Base-by-base conservation (phyloP, 1,140 invertebrate genomes). In the Anastrepha ludens region DNA sequence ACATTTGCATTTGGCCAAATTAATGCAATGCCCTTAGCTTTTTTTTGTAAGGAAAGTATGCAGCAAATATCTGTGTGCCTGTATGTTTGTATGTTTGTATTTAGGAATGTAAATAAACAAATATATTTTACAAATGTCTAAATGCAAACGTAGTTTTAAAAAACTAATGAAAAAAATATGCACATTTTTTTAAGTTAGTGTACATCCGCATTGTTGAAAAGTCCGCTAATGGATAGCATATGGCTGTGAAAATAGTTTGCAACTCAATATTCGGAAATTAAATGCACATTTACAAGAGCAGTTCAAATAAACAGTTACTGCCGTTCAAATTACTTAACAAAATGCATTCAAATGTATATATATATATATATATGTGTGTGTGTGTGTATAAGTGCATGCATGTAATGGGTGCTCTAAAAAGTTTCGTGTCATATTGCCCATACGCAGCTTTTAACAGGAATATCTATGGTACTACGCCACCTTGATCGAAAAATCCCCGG, bases 1-100 rank as follows among this genome's bases (percentile, higher is more conserved):
- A 81, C 47, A 81, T 81, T 81, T 81, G 50, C 74, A 20, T 81
- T 55, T 55, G 7, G 47, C 74, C 17, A 81, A 81, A 81, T 81
- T 81, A 58, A 55, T 58, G 47, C 47, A 81, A 81, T 74, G 39
- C 17, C 67, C 13, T 58, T 41, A 9, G 6, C n/a, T 55, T 47
- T 50, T 50, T 50, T 55, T n/a, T 17, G 44, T 55, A 55, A 11
- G 50, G 50, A 55, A 55, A 55, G 11, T 55, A 11, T 55, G 6
- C 11, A 11, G 50, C 50, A 55, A 55, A 8, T 55, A 55, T 55
- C 3, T 55, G 50, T 55, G 11, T 55, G 50, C 50, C 6, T 11
- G 50, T 55, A 55, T 8, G 29, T 29, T 29, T 29, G 29, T 29
- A 29, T 29, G 29, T 29, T 0, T 29, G 29, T 29, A 29, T 29